phyloP scores from a whole-genome alignment of 2,797 vertebrate species.

The Cryptoblepharus egeriae region DNA sequence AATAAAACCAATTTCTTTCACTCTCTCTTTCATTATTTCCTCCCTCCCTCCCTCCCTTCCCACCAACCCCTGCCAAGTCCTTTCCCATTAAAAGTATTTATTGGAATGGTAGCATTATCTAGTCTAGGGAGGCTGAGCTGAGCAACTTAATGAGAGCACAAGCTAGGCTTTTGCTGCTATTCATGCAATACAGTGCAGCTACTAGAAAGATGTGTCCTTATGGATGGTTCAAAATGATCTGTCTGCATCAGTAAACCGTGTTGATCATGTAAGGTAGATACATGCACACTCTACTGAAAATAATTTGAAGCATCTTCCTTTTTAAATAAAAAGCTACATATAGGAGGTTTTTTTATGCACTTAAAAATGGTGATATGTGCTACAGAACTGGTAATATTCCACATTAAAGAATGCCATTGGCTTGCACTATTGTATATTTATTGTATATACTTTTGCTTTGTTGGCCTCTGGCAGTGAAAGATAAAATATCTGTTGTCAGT shows the following conservation, averaged over 20 bases:
- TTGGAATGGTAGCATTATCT: slow-evolving; percentile 8
- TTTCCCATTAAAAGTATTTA: neutral
- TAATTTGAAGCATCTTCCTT: neutral
- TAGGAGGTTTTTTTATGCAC: too few species aligned
- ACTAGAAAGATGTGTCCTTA: neutral
- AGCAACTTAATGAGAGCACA: neutral
- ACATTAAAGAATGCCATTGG: neutral
- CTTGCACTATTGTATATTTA: too few species aligned
- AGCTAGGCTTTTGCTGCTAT: neutral
- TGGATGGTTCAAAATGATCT: slow-evolving; percentile 6
- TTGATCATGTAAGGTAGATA: neutral
- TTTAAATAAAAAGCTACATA: slow-evolving; percentile 12
- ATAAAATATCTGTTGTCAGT: neutral
- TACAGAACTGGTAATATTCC: neutral
- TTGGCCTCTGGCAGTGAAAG: neutral
- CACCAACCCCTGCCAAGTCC: neutral
- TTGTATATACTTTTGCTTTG: neutral
- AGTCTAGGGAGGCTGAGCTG: neutral
- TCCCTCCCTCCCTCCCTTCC: neutral
- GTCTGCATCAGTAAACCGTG: neutral
- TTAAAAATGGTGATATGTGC: slow-evolving; percentile 21
- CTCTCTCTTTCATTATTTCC: neutral
- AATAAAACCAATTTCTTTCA: slow-evolving; percentile 13
- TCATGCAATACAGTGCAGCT: neutral
- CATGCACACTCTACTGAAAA: slow-evolving; percentile 1